phyloP scores from a whole-genome alignment of 2,797 vertebrate species.

The Rhadinocentrus ornatus region DNA sequence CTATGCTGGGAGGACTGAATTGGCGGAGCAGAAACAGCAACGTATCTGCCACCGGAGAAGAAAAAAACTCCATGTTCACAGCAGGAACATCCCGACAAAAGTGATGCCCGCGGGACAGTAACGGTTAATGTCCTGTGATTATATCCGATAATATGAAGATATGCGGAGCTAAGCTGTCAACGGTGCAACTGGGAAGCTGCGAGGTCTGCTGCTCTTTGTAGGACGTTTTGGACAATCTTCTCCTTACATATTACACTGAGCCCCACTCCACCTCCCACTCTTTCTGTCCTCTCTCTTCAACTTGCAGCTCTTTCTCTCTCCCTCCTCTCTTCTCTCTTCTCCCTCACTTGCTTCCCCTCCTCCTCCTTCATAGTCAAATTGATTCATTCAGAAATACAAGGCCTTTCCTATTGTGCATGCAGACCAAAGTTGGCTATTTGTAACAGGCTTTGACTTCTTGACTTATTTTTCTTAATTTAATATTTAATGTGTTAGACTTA shows the following conservation, averaged over 20 bases:
- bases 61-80: slow-evolving; percentile 68
- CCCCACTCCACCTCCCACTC: neutral
- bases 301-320: neutral
- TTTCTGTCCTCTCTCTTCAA: neutral
- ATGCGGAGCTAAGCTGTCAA: neutral
- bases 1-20: slow-evolving; percentile 25
- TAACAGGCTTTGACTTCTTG: neutral
- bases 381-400: neutral
- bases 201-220: slow-evolving; percentile 10
- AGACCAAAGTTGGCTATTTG: neutral
- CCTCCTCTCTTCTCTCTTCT: neutral
- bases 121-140: neutral
- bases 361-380: neutral
- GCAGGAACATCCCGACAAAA: slow-evolving; percentile 61
- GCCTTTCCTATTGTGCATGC: neutral
- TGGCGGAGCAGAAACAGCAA: slow-evolving; percentile 20
- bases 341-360: no score
- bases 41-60: slow-evolving; percentile 47
- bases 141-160: neutral
- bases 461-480: neutral
- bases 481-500: neutral
- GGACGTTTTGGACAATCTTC: slow-evolving; percentile 31
- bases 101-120: slow-evolving; percentile 25
- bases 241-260: neutral
- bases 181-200: neutral